Base-by-base conservation (phyloP, 2,113 vertebrate genomes). In the Prochilodus magdalenae region DNA sequence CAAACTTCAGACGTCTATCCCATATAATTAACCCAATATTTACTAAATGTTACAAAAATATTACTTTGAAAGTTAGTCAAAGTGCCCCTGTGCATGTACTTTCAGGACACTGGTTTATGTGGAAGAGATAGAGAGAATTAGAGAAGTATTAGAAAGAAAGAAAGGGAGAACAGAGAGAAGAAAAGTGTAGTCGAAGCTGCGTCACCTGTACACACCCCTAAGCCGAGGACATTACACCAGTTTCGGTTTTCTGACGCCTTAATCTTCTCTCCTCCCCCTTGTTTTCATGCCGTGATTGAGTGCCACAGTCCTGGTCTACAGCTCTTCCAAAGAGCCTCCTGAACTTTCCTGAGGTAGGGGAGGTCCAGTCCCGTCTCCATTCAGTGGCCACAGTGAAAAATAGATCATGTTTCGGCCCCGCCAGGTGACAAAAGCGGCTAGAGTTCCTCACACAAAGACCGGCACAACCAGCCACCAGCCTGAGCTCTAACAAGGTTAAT, bases 351-450 rank as follows among this genome's bases (percentile, higher is more conserved):
- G 69, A 40, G 47, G 51, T 55, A 33, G 16, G 49, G 40, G 73
- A 53, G 69, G 33, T 87, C 40, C 22, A 88, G 84, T 86, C 89
- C 79, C 65, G 69, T 86, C 84, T 85, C 79, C 85, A 84, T 86
- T 90, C 84, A 84, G 71, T 82, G 82, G 84, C 65, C 36, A 65
- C 53, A 75, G 77, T 78, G 87, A 83, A 82, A 60, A 86, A 86
- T 80, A 86, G 75, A 85, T 94, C 81, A 12, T 10, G 65, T 94
- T 89, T 83, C 92, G n/a, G 79, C 90, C 49, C 57, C 20, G 27
- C 57, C 69, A 71, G 83, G 73, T 51, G 83, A 82, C 69, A 70
- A 69, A 33, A 30, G 22, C 60, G 63, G 81, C 83, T 93, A 86
- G 60, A 73, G 79, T 93, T 91, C 88, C 88, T 80, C 88, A 65